Conservation (phyloP, 2,888 invertebrate species). For the Sphaeridia pumilis region DNA sequence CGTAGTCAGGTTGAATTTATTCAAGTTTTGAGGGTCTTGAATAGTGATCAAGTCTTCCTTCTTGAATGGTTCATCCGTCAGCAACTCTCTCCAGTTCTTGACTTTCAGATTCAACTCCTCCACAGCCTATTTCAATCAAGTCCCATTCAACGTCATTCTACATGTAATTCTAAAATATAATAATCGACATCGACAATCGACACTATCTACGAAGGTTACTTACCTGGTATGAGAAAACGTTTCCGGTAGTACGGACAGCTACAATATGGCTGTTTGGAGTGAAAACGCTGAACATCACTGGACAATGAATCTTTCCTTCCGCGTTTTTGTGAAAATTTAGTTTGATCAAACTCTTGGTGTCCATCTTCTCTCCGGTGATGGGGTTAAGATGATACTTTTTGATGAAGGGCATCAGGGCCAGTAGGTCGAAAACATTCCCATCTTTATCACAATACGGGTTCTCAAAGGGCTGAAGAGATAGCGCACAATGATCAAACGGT, state of each 20-base stretch:
- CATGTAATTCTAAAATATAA: too few species aligned
- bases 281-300: slow-evolving; percentile 82
- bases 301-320: slow-evolving; percentile 77
- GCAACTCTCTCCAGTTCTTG: slow-evolving; percentile 84
- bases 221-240: slow-evolving; percentile 83
- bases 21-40: slow-evolving; percentile 77
- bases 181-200: too few species aligned
- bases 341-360: slow-evolving; percentile 68
- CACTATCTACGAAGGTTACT: too few species aligned
- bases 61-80: slow-evolving; percentile 76
- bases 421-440: slow-evolving; percentile 87
- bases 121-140: slow-evolving; percentile 55
- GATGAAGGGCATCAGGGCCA: slow-evolving; percentile 71
- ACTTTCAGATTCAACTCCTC: slow-evolving; percentile 92
- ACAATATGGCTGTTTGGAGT: slow-evolving; percentile 91
- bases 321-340: slow-evolving; percentile 78
- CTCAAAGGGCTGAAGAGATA: slow-evolving; percentile 83
- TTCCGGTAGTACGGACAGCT: slow-evolving; percentile 77
- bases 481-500: slow-evolving; percentile 83
- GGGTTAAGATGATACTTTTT: slow-evolving; percentile 90
- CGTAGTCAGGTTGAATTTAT: slow-evolving; percentile 85
- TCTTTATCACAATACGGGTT: slow-evolving; percentile 79
- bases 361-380: slow-evolving; percentile 77
- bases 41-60: slow-evolving; percentile 82
- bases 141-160: too few species aligned